Base-by-base conservation (phyloP, 2,888 invertebrate genomes). In the Limnephilus rhombicus region DNA sequence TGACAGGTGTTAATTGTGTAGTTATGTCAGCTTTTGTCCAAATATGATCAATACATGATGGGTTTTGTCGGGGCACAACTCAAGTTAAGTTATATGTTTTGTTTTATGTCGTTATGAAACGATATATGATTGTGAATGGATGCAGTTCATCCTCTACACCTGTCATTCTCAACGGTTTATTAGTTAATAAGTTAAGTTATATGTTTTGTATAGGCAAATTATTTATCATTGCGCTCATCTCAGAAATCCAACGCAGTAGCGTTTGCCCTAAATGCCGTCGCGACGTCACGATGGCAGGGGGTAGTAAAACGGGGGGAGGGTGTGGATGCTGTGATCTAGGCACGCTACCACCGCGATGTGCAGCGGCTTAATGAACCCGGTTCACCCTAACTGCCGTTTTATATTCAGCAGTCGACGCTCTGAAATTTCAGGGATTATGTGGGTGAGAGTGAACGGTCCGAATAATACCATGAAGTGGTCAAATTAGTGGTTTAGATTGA, bases 351-450 rank as follows among this genome's bases (percentile, higher is more conserved):
- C 68, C 68, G 24, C 68, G 24, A n/a, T 68, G 68, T 68, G 68
- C 68, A 68, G 68, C 68, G 68, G 68, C 68, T 68, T 68, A 68
- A 68, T 68, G 68, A n/a, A 68, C 68, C 68, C 68, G 68, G 68
- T 24, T 68, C 68, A 68, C n/a, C 68, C 68, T 68, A 68, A 68
- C 68, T 68, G n/a, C 68, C 68, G 68, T 68, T 68, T 68, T 68
- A 68, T 68, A 68, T 68, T 68, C 68, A 2, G 9, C 7, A 68
- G 24, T 68, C 68, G 68, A 68, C 68, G 68, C 68, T 68, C 24
- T 68, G 68, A 68, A 53, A 68, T 68, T 68, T 68, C 68, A 68
- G 68, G 24, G 68, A 68, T 68, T 68, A 68, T 68, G 68, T 24
- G 53, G 53, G 53, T 53, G 68, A 68, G 53, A 18, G 53, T 53